These are phyloP conservation scores for Argyrosomus regius DNA, from an alignment of 2,797 vertebrate species.

Conservation along the genomic window DNA sequence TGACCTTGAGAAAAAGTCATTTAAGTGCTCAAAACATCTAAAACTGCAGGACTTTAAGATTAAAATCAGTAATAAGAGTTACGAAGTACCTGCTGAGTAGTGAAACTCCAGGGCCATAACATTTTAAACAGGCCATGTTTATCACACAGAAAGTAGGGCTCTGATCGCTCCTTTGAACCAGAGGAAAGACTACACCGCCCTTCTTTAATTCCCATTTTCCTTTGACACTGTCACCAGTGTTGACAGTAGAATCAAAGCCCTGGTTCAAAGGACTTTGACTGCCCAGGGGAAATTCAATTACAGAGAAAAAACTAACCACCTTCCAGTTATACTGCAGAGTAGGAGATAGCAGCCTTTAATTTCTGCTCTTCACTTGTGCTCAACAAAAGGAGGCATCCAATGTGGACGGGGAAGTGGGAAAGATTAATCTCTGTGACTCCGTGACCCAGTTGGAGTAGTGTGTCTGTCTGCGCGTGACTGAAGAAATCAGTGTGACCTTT, in stretches of 20 bases:
- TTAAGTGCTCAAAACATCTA: background rate
- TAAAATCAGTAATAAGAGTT: background rate
- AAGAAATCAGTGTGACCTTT: constrained; percentile 81
- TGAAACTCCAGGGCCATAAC: background rate
- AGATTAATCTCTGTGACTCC: constrained; percentile 64
- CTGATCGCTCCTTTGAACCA: constrained; percentile 28
- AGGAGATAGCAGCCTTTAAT: constrained; percentile 59
- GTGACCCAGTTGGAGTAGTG: constrained; percentile 57
- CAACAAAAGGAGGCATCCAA: constrained; percentile 52
- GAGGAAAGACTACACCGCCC: background rate
- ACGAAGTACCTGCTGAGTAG: background rate
- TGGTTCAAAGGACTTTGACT: constrained; percentile 34
- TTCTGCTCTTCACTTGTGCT: constrained; percentile 45
- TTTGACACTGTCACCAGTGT: constrained; percentile 41
- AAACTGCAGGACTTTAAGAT: background rate
- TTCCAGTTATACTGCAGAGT: constrained; percentile 38
- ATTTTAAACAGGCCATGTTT: constrained; percentile 22
- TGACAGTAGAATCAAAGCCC: constrained; percentile 55
- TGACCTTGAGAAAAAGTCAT: background rate
- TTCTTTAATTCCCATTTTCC: constrained; percentile 29
- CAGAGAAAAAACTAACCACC: constrained; percentile 16
- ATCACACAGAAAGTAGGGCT: constrained; percentile 20
- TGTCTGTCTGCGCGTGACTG: constrained; percentile 47
- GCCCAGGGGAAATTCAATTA: constrained; percentile 54
- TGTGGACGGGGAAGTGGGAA: constrained; percentile 41